phyloP scores from a whole-genome alignment of 1,140 invertebrate genomes.

The Musca vetustissima region DNA sequence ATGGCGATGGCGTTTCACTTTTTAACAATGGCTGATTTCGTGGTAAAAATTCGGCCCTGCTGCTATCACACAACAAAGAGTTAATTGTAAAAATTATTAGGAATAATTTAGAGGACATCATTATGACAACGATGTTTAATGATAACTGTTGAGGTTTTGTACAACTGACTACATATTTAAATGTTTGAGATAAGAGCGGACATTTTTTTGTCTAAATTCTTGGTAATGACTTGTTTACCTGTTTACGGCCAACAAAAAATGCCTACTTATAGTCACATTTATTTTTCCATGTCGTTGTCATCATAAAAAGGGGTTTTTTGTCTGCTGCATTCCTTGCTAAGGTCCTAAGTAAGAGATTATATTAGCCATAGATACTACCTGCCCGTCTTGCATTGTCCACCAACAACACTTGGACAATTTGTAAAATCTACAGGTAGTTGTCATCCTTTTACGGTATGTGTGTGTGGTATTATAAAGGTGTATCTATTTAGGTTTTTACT shows the following conservation, averaged over 20 bases:
- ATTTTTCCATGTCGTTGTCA: no score
- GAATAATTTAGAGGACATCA: constrained; percentile 1
- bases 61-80: neutral
- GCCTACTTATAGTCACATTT: no score
- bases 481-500: neutral
- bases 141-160: constrained; percentile 4
- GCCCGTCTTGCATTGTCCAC: no score
- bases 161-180: neutral
- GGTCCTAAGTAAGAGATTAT: no score
- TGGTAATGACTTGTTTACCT: no score
- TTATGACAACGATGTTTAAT: neutral
- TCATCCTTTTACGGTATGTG: neutral
- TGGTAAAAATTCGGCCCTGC: no score
- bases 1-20: neutral
- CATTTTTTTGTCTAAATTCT: no score
- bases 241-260: no score
- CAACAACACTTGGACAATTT: neutral
- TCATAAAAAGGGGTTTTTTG: no score
- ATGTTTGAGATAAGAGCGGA: neutral
- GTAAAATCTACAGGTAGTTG: neutral
- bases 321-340: no score
- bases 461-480: neutral
- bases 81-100: neutral
- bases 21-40: neutral
- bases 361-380: no score